phyloP scores from a whole-genome alignment of 1,140 invertebrate genomes.

The Hycleus phaleratus region DNA sequence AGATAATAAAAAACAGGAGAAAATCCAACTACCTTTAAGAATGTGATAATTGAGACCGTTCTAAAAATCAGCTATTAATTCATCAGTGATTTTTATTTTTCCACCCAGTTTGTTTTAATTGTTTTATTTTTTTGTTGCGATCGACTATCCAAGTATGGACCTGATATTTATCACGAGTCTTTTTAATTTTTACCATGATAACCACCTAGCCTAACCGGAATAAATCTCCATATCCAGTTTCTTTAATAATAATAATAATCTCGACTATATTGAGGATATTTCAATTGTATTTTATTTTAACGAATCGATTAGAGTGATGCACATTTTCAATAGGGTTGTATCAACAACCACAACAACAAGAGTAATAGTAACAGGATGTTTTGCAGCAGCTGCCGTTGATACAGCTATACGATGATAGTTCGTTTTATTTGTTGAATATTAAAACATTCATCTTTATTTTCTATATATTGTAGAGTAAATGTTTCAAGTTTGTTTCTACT shows the following conservation, averaged over 20 bases:
- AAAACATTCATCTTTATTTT: constrained; percentile 26
- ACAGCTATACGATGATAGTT: background rate
- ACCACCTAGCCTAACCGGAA: background rate
- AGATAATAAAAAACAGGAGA: too few relatives aligned
- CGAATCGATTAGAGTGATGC: background rate
- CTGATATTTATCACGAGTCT: too few relatives aligned
- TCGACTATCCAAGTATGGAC: too few relatives aligned
- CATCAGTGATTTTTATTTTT: too few relatives aligned
- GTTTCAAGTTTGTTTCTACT: background rate
- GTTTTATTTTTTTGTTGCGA: too few relatives aligned
- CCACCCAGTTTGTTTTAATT: too few relatives aligned
- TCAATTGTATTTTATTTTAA: background rate
- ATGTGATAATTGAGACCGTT: too few relatives aligned
- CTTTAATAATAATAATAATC: background rate
- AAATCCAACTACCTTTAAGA: too few relatives aligned
- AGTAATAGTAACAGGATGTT: background rate
- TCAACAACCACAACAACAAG: background rate
- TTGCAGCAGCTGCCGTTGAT: too few relatives aligned
- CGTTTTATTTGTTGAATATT: constrained; percentile 16
- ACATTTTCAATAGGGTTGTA: background rate
- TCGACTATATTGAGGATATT: background rate
- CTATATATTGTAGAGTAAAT: constrained; percentile 10
- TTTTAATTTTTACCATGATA: background rate
- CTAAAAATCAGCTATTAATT: too few relatives aligned
- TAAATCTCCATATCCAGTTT: constrained; percentile 3